phyloP scores from a whole-genome alignment of 2,797 vertebrate species.

The Manis javanica region DNA sequence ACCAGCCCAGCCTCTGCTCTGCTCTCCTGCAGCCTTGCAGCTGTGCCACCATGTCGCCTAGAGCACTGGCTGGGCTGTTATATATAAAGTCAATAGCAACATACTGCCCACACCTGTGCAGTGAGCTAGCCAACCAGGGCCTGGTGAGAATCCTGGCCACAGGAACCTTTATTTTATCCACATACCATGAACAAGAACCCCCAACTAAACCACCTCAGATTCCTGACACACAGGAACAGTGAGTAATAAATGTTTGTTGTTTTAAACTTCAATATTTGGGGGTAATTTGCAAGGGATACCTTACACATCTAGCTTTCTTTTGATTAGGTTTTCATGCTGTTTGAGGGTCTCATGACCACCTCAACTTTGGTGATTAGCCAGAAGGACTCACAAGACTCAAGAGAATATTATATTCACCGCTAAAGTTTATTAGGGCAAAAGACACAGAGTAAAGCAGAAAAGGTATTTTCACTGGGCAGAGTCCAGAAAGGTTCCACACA shows the following conservation, averaged over 20 bases:
- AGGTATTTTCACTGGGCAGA: not conserved
- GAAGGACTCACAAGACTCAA: not conserved
- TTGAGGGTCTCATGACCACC: not conserved
- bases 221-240: not conserved
- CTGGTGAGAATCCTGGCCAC: too few relatives aligned
- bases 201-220: not conserved
- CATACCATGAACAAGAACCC: not conserved
- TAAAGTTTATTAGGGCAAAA: not conserved
- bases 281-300: not conserved
- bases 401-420: not conserved
- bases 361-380: not conserved
- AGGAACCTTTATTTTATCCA: too few relatives aligned
- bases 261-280: not conserved
- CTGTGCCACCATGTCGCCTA: too few relatives aligned
- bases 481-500: not conserved
- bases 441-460: not conserved
- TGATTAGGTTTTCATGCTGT: not conserved
- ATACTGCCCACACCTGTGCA: too few relatives aligned
- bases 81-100: too few relatives aligned
- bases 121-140: too few relatives aligned
- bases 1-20: too few relatives aligned
- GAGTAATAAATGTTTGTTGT: not conserved
- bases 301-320: conserved; percentile 28
- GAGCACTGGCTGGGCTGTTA: too few relatives aligned
- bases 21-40: too few relatives aligned